Evolutionary conservation across 2,888 invertebrate genomes (phyloP), one percentile per base, ranked within the genome.

Genomic region (Yponomeuta cagnagella): DNA sequence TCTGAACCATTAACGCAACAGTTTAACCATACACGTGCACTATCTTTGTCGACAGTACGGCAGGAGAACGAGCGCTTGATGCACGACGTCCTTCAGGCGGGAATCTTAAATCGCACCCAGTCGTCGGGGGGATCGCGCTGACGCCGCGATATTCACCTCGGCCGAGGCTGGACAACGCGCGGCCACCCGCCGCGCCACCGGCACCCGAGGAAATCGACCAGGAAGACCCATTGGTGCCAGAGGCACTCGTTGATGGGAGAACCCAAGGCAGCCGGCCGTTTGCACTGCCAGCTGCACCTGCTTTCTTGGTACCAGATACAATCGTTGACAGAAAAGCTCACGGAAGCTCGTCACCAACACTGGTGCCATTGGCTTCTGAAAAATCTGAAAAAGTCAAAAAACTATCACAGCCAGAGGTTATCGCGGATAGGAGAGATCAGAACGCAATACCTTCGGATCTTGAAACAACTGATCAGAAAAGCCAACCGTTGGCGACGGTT

Each of bases 61-160:
- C 96, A 96, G 92, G 96, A 97, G 93, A 97, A 97, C 93, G 96
- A 97, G 93, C 96, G 96, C 89, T 93, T 96, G 90, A 94, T 96
- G 93, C 94, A 93, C 86, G 96, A 96, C 90, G 96, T 95, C 79
- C 93, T 95, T 85, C 95, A 95, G 89, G 89, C 82, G 88, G 91
- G 85, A 86, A 85, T 88, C 87, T 89, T 88, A 86, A 93, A 93
- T 90, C 92, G 89, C 90, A 91, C 92, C 90, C 93, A 89, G 90
- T 91, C 87, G 86, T 90, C 87, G 90, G 88, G 78, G 87, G 92
- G 78, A 90, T 90, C 82, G 89, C 91, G 88, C 89, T 91, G 91
- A 92, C 92, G 82, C 92, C 91, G 88, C 90, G 91, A 85, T 92
- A 92, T 77, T 90, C 92, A 80, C 91, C 91, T 81, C 88, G 89